Evolutionary conservation across 2,888 invertebrate genomes (phyloP).

Genomic region (Rhopalosiphum nymphaeae): DNA sequence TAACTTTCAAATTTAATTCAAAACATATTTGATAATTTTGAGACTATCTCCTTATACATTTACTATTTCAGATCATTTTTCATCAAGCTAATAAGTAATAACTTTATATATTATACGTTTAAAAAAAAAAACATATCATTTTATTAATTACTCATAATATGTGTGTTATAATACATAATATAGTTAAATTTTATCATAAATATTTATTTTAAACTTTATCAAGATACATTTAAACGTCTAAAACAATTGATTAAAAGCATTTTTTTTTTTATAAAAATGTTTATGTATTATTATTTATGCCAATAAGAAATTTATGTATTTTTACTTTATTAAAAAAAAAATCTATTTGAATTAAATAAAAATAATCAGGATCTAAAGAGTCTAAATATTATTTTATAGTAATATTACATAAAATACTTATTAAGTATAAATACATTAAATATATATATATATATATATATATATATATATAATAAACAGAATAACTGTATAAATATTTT

Average conservation of each 20-base stretch:
- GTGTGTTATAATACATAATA: background rate
- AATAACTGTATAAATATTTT: background rate
- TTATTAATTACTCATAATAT: conserved; percentile 8
- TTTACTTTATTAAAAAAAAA: background rate
- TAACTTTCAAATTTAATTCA: background rate
- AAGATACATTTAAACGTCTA: background rate
- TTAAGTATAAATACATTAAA: background rate
- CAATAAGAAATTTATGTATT: background rate
- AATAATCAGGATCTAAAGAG: background rate
- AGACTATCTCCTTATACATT: background rate
- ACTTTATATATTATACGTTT: background rate
- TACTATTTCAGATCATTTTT: background rate
- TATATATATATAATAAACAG: background rate
- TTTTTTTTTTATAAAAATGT: background rate
- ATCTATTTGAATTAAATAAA: background rate
- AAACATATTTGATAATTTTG: background rate
- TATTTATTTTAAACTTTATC: background rate
- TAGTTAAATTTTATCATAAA: background rate
- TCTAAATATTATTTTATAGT: conserved; percentile 15
- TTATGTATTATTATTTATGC: background rate
- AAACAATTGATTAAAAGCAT: background rate
- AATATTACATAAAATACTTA: background rate
- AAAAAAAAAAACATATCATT: background rate
- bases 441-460: too few species aligned
- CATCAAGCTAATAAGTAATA: background rate